Conservation (phyloP, 2,888 invertebrate genomes). For the Bugula neritina region DNA sequence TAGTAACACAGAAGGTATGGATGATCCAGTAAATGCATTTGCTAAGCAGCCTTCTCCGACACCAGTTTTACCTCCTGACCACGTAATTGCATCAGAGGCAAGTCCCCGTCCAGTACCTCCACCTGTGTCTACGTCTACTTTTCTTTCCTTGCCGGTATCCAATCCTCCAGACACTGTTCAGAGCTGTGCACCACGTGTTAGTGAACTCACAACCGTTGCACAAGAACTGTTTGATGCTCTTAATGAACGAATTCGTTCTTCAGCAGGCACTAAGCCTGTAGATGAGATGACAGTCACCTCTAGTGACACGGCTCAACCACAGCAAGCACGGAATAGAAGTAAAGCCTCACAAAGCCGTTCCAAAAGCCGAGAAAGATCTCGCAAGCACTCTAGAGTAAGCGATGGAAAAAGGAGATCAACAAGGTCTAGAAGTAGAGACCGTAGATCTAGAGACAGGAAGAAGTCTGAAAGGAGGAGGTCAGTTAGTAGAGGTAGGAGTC, state of each 20-base stretch:
- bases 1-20: no score
- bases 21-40: no score
- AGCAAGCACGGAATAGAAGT: background rate
- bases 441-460: background rate
- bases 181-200: background rate
- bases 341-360: background rate
- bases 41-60: no score
- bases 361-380: background rate
- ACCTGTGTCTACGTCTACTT: background rate
- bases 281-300: constrained; percentile 10
- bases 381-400: background rate
- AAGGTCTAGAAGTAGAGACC: background rate
- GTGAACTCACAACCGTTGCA: constrained; percentile 15
- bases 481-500: background rate
- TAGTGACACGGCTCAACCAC: background rate
- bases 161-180: background rate
- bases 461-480: background rate
- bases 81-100: background rate
- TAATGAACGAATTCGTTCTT: background rate
- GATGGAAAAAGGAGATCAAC: background rate
- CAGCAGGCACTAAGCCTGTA: background rate
- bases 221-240: constrained; percentile 20
- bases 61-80: background rate
- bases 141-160: background rate
- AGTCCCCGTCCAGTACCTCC: background rate